These are phyloP conservation scores for Tokudaia tokunoshimensis DNA, from an alignment of 2,797 vertebrate genomes.

Conservation along the genomic window DNA sequence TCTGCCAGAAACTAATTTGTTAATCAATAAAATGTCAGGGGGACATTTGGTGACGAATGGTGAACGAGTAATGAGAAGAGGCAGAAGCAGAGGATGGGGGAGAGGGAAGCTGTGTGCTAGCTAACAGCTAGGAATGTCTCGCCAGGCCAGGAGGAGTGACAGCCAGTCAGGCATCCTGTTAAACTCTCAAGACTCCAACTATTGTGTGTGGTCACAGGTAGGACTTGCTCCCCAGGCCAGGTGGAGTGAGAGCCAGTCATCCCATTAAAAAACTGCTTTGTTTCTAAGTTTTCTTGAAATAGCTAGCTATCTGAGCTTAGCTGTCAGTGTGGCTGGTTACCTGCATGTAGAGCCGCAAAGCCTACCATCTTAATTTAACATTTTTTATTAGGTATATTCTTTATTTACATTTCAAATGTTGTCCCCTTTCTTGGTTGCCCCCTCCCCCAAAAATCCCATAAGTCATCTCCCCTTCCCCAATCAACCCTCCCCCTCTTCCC, in stretches of 20 bases:
- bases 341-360: neutral
- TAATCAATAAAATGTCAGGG: neutral
- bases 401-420: too few relatives aligned
- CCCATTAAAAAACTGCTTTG: neutral
- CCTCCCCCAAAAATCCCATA: too few relatives aligned
- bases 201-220: too few relatives aligned
- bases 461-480: too few relatives aligned
- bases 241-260: too few relatives aligned
- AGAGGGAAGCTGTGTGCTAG: neutral
- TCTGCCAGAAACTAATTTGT: conserved; percentile 9
- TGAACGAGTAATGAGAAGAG: neutral
- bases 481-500: too few relatives aligned
- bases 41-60: too few relatives aligned
- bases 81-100: neutral
- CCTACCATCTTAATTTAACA: neutral
- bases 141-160: neutral
- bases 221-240: neutral
- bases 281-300: neutral
- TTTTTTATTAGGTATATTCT: neutral
- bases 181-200: neutral
- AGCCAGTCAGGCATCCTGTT: neutral
- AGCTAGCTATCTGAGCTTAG: neutral
- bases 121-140: neutral
- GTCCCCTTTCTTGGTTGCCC: too few relatives aligned
- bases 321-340: rapidly evolving